Base-by-base conservation (phyloP, 2,888 invertebrate species). In the Lapara coniferarum region DNA sequence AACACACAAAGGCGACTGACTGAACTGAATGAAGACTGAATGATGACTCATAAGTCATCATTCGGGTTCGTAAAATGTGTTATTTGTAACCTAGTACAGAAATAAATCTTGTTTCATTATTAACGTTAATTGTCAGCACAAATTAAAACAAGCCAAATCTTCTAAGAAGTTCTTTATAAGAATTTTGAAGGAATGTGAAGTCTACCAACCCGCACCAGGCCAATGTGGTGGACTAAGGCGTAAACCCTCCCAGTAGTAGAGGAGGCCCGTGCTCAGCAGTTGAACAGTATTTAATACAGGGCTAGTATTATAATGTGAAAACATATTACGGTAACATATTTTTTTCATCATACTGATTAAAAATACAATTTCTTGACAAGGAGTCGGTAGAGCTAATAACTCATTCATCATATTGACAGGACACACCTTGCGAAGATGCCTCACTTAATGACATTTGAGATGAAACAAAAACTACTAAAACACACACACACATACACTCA, bases 331-430 rank as follows among this genome's bases (percentile, higher is more conserved):
- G 55, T n/a, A 53, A 16, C 19, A 44, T 16, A 59, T 16, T 16
- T 59, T 63, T 49, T 49, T 63, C 19, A 46, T 19, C 16, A 49
- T 16, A 46, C 63, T 63, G 49, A 63, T 63, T 63, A 63, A 63
- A 63, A 46, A 63, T 19, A 63, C 49, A 63, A 46, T 63, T 63
- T 63, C 19, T 46, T 63, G 46, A 63, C 59, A 63, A 63, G 49
- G 49, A 63, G 46, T 63, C 63, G 49, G 46, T 19, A 63, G 49
- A 49, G 49, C 16, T 49, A 63, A 49, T 63, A 46, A 16, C 59
- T 16, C 46, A n/a, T 59, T 44, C 46, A 46, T 59, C 59, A 44
- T 49, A 63, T 63, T 63, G 46, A 63, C 63, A 63, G 44, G 49
- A 19, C 19, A 19, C 46, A 46, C 49, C 46, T 63, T 59, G 37